phyloP scores from a whole-genome alignment of 2,113 vertebrate species.

The Euleptes europaea region DNA sequence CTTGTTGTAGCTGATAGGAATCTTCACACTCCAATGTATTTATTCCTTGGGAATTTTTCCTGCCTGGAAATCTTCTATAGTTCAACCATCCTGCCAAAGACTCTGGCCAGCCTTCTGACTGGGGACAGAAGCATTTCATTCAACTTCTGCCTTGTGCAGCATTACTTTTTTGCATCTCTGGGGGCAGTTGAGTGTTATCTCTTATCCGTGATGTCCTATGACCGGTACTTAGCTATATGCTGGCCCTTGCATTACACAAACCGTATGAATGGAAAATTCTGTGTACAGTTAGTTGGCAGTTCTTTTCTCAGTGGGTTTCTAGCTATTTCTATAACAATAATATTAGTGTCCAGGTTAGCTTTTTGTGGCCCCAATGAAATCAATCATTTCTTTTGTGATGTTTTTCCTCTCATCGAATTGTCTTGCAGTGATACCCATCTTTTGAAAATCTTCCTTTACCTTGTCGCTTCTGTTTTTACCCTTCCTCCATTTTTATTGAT shows the following conservation, averaged over 20 bases:
- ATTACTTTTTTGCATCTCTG: slow-evolving; percentile 38
- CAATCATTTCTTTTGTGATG: slow-evolving; percentile 56
- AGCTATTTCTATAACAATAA: slow-evolving; percentile 37
- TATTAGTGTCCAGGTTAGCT: slow-evolving; percentile 47
- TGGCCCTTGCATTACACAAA: slow-evolving; percentile 20
- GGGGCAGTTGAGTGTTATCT: slow-evolving; percentile 55
- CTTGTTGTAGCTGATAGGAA: not conserved
- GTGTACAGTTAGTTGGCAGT: not conserved
- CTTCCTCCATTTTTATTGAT: not conserved
- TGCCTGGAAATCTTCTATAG: not conserved
- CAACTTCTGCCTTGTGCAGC: not conserved
- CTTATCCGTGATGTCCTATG: slow-evolving; percentile 41
- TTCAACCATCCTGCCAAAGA: slow-evolving; percentile 1
- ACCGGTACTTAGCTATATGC: slow-evolving; percentile 56
- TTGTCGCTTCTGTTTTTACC: not conserved
- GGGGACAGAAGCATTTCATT: not conserved
- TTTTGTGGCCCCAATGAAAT: slow-evolving; percentile 55
- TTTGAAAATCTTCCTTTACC: not conserved
- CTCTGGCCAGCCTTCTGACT: not conserved
- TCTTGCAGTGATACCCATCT: slow-evolving; percentile 4
- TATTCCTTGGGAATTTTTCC: slow-evolving; percentile 12
- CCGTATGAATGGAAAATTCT: slow-evolving; percentile 33
- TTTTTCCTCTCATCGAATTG: slow-evolving; percentile 9
- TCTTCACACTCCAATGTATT: slow-evolving; percentile 22
- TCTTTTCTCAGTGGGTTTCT: slow-evolving; percentile 29